A percentile compares a stretch with the other conserved stretches of the same genome.
Evolutionary conservation across 1,140 invertebrate species (phyloP).

Genomic region (Saxidomus purpurata): DNA sequence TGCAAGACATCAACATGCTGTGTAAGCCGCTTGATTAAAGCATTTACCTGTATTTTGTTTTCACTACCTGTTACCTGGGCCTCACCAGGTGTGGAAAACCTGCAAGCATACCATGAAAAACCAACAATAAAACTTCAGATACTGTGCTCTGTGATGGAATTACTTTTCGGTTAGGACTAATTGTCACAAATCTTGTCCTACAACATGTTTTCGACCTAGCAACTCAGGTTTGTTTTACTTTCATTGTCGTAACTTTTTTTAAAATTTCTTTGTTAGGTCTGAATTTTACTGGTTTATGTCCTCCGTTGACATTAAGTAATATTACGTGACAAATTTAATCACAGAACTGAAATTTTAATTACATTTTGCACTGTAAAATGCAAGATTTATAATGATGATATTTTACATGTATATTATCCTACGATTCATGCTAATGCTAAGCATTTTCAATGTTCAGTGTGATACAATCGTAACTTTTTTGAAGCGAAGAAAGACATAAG

Average conservation of each 20-base stretch:
- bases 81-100: not conserved
- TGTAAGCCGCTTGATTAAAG: not conserved
- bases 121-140: not conserved
- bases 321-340: no score
- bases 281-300: no score
- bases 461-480: no score
- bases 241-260: not conserved
- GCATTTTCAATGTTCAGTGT: no score
- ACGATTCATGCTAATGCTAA: no score
- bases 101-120: not conserved
- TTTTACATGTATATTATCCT: no score
- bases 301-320: no score
- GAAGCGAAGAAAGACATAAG: no score
- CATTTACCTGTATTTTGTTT: slow-evolving; percentile 18
- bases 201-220: slow-evolving; percentile 7
- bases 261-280: no score
- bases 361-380: no score
- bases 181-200: slow-evolving; percentile 32
- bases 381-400: no score
- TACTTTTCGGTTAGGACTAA: slow-evolving; percentile 27
- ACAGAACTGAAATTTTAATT: no score
- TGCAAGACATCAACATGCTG: not conserved
- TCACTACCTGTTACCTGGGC: slow-evolving; percentile 35
- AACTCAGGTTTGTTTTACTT: slow-evolving; percentile 1
- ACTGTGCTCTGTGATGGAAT: slow-evolving; percentile 24